Evolutionary conservation across 2,113 vertebrate species (phyloP).

Genomic region (Eublepharis macularius): DNA sequence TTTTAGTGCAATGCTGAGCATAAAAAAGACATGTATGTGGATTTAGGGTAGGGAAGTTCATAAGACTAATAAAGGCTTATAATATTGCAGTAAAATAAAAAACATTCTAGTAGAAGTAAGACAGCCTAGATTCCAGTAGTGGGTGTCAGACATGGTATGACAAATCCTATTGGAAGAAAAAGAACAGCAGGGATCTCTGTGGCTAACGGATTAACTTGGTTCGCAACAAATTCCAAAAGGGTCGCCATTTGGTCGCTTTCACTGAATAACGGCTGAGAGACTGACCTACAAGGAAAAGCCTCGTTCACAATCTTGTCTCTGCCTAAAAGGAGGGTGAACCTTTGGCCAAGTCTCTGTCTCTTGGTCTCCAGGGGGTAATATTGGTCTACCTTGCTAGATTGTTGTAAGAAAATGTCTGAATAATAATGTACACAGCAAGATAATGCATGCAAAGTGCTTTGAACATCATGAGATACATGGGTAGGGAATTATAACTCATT

Average conservation of each 20-base stretch:
- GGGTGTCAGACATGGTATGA: neutral
- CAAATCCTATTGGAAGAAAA: conserved; percentile 13
- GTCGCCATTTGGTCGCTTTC: no score
- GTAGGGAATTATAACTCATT: no score
- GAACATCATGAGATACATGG: no score
- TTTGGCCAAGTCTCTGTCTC: neutral
- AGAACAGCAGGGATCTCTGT: neutral
- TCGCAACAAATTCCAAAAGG: no score
- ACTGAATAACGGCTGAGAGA: neutral
- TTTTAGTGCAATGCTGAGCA: conserved; percentile 58
- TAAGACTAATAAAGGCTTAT: conserved; percentile 52
- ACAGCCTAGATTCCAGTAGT: conserved; percentile 13
- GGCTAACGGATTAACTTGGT: neutral
- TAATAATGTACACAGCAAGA: no score
- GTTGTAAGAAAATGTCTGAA: no score
- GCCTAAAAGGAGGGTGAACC: neutral
- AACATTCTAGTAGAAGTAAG: conserved; percentile 3
- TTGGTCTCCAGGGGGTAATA: neutral
- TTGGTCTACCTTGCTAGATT: no score
- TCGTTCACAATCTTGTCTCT: neutral
- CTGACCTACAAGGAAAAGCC: neutral
- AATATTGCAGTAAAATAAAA: conserved; percentile 33
- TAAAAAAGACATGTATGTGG: conserved; percentile 62
- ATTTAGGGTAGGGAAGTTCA: conserved; percentile 64
- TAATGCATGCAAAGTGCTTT: no score